Base-by-base conservation (phyloP, 2,888 invertebrate species). In the Petrolisthes cinctipes region DNA sequence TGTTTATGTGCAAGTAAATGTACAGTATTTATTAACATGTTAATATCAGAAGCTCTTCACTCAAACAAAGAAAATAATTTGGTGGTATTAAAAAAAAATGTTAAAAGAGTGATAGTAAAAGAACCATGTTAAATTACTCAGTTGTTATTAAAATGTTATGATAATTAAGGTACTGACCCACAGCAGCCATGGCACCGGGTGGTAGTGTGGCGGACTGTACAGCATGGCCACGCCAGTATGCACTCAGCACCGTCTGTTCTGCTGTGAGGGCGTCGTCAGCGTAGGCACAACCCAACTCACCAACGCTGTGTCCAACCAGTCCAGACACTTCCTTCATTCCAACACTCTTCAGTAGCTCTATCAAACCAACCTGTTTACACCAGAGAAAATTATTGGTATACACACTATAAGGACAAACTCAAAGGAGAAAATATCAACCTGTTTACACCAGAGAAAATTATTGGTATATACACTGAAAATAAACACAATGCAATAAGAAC, bases 271-370 rank as follows among this genome's bases (percentile, higher is more conserved):
- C 96, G 17, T 97, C 98, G 94, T 99, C 99, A 57, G 98, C 98
- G 93, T 99, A 99, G 20, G 98, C 98, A 93, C 99, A 99, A 1
- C 97, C 97, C 6, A 99, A 94, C 94, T 98, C 98, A 66, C 97
- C 97, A 14, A 97, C 97, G 61, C 98, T 99, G 93, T 99, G 99
- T 0, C 99, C 99, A 84, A 99, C 94, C 92, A 99, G 97, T 85
- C 98, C 98, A 93, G 99, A 98, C 5, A 86, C 68, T 5, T 99
- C 98, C 86, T 94, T 94, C 78, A 99, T 94, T 91, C 96, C 97
- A 54, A 96, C 92, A 37, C 94, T 94, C 86, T 94, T 95, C 90
- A 99, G 94, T 85, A 97, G 93, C 93, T 99, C 99, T 0, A 98
- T 97, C n/a, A 99, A 94, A 57, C 97, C 99, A 85, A 99, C 97